These are phyloP conservation scores for Ctenosaura bakeri DNA, from an alignment of 2,797 vertebrate species.

Conservation along the genomic window DNA sequence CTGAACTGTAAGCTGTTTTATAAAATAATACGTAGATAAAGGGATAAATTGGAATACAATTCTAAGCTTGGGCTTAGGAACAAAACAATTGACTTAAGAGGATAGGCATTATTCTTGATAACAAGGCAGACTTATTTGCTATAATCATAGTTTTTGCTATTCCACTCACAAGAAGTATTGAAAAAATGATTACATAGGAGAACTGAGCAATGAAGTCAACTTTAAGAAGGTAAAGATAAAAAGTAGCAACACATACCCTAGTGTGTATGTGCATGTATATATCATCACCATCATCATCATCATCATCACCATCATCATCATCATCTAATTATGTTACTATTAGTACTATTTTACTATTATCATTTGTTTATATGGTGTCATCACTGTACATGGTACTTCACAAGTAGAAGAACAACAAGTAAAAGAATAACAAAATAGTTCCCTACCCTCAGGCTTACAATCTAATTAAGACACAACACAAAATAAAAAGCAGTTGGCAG, in stretches of 20 bases:
- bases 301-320: too few relatives aligned
- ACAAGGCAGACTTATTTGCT: neutral
- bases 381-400: too few relatives aligned
- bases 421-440: too few relatives aligned
- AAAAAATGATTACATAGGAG: neutral
- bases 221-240: neutral
- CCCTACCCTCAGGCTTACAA: too few relatives aligned
- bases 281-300: too few relatives aligned
- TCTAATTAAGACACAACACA: too few relatives aligned
- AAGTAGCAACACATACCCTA: neutral
- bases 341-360: too few relatives aligned
- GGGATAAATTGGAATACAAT: neutral
- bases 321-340: too few relatives aligned
- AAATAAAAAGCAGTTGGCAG: too few relatives aligned
- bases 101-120: conserved; percentile 10
- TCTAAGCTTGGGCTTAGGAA: neutral
- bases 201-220: neutral
- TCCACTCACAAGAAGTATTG: neutral
- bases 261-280: too few relatives aligned
- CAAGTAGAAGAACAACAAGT: too few relatives aligned
- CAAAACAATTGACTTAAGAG: neutral
- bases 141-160: conserved; percentile 20
- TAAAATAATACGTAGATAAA: neutral
- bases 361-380: too few relatives aligned
- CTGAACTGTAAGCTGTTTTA: neutral